Base-by-base conservation (phyloP, 1,140 invertebrate genomes). In the Camponotus vicinus region DNA sequence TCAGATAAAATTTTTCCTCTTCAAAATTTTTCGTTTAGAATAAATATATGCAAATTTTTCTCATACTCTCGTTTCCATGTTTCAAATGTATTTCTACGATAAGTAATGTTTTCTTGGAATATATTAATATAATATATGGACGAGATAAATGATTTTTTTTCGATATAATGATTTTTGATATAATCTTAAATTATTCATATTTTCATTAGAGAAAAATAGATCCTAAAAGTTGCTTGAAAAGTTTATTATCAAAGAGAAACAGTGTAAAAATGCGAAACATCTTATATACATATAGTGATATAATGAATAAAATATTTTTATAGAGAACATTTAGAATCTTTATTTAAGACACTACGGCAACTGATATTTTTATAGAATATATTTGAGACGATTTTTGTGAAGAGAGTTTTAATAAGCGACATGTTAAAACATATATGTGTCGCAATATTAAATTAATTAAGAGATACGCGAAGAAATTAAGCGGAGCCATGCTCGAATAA, bases 1-100 rank as follows among this genome's bases (percentile, higher is more conserved):
- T 66, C 37, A 27, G 32, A 78, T 40, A 85, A 66, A 85, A 66
- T 63, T 75, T 18, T n/a, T 59, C 4, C 27, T 27, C 0, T 27
- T 27, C 0, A 78, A 52, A 85, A 66, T 63, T 75, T 18, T 15
- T 59, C 4, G 18, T n/a, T 3, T n/a, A 15, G 13, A 34, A 57
- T 32, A 63, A 83, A 73, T 64, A 13, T 4, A 42, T 34, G 11
- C 32, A 21, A 63, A 37, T 59, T 42, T 13, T 42, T 32, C 1
- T 32, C 3, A 37, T 49, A 34, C 21, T 13, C 2, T 21, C 18
- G 0, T 49, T 57, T 13, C 15, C 18, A 3, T 69, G 5, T 34
- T 15, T 59, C 15, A 5, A n/a, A 49, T n/a, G 45, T 3, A 9
- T 45, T 61, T 82, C 13, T 55, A 1, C 37, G 21, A 70, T 57